Percentiles rank a stretch among this genome's conserved stretches.
phyloP scores from a whole-genome alignment of 2,888 invertebrate species.

The Drosophila parthenogenetica region DNA sequence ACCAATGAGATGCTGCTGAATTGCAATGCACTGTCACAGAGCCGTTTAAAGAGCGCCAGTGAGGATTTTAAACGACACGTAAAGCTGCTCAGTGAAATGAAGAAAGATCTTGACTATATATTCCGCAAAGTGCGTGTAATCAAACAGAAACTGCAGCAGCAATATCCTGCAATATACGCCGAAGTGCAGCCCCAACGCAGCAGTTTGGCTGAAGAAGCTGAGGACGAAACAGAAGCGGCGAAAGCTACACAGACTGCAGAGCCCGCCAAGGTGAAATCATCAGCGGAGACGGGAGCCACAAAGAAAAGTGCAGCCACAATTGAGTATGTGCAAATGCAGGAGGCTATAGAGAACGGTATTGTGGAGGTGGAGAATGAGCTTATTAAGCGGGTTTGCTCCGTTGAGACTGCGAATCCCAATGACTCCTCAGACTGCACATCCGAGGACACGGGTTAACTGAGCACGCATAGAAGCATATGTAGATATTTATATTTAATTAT shows the following conservation, averaged over 20 bases:
- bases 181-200: slow-evolving; percentile 86
- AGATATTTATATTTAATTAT: slow-evolving; percentile 17
- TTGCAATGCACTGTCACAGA: slow-evolving; percentile 96
- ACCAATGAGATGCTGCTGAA: slow-evolving; percentile 99
- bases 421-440: slow-evolving; percentile 89
- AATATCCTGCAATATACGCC: slow-evolving; percentile 89
- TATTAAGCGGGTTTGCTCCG: slow-evolving; percentile 86
- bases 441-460: slow-evolving; percentile 85
- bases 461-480: slow-evolving; percentile 11
- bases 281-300: slow-evolving; percentile 44
- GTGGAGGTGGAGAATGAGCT: slow-evolving; percentile 84
- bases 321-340: slow-evolving; percentile 85
- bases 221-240: slow-evolving; percentile 84
- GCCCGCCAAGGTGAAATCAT: slow-evolving; percentile 53
- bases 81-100: slow-evolving; percentile 94
- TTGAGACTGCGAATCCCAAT: slow-evolving; percentile 88
- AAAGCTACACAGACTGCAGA: slow-evolving; percentile 50
- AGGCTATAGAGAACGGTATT: slow-evolving; percentile 83
- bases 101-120: slow-evolving; percentile 96
- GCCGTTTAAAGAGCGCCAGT: slow-evolving; percentile 93
- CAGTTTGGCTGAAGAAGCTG: slow-evolving; percentile 86
- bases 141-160: slow-evolving; percentile 91
- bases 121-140: slow-evolving; percentile 95
- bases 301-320: slow-evolving; percentile 80
- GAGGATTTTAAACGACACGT: slow-evolving; percentile 97